These are phyloP conservation scores for Samia ricini DNA, from an alignment of 1,140 invertebrate genomes.

Conservation along the genomic window DNA sequence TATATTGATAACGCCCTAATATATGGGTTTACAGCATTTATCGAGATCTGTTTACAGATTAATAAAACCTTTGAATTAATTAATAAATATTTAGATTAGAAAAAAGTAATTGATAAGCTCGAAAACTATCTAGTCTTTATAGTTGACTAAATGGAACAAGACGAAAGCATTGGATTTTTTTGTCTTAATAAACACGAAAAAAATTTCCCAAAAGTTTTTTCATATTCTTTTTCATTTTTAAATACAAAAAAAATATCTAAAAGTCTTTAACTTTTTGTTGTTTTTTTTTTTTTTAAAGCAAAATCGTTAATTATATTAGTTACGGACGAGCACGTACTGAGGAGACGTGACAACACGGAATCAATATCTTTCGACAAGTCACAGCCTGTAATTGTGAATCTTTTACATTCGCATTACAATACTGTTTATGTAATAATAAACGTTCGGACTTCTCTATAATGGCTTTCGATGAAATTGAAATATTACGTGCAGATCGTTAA, in stretches of 20 bases:
- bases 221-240: too few relatives aligned
- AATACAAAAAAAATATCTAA: not conserved
- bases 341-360: conserved; percentile 10
- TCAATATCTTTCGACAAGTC: conserved; percentile 12
- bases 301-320: too few relatives aligned
- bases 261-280: not conserved
- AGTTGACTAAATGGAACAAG: not conserved
- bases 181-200: not conserved
- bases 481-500: not conserved
- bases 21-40: too few relatives aligned
- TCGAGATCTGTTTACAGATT: too few relatives aligned
- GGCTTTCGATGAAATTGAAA: not conserved
- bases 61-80: too few relatives aligned
- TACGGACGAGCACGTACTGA: not conserved
- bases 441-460: not conserved
- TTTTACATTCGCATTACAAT: conserved; percentile 16
- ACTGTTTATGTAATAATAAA: not conserved
- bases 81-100: too few relatives aligned
- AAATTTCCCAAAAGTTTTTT: not conserved
- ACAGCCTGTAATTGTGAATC: conserved; percentile 12
- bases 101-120: too few relatives aligned
- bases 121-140: too few relatives aligned
- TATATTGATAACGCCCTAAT: too few relatives aligned
- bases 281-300: too few relatives aligned
- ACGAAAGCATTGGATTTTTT: not conserved